Evolutionary conservation across 2,797 vertebrate genomes (phyloP).

Genomic region (Scyliorhinus canicula): DNA sequence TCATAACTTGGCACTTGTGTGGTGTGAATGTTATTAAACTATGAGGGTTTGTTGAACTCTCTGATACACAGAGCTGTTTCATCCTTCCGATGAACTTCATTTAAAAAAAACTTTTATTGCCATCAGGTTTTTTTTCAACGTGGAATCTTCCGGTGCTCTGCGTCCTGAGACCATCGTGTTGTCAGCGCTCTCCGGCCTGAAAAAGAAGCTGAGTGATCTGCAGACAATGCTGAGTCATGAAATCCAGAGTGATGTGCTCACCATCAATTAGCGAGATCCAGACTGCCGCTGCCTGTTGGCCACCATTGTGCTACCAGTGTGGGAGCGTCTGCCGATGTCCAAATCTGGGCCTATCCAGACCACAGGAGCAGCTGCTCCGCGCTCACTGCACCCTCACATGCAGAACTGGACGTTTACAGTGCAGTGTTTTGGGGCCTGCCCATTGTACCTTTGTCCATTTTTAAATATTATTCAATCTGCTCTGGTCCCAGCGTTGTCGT

Average conservation of each 20-base stretch:
- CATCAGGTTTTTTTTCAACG: constrained; percentile 88
- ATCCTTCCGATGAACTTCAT: no score
- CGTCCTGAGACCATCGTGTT: constrained; percentile 93
- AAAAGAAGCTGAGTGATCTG: constrained; percentile 94
- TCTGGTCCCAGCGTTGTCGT: neutral
- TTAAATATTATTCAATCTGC: neutral
- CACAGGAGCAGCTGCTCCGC: neutral
- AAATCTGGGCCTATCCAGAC: no score
- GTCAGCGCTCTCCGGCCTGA: constrained; percentile 82
- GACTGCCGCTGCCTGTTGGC: neutral
- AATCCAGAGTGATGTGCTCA: constrained; percentile 94
- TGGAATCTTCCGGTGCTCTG: constrained; percentile 91
- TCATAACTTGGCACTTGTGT: no score
- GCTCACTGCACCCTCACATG: neutral
- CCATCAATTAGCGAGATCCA: constrained; percentile 73
- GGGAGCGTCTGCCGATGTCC: neutral
- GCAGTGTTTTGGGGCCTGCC: no score
- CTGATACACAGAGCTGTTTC: no score
- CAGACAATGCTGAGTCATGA: constrained; percentile 96
- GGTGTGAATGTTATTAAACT: neutral
- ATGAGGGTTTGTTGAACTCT: neutral
- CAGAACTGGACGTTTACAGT: neutral
- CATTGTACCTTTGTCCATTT: no score
- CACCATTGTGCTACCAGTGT: neutral
- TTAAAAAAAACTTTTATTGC: no score